These are phyloP conservation scores for Xyrichtys novacula DNA, from an alignment of 2,797 vertebrate species.

Conservation along the genomic window DNA sequence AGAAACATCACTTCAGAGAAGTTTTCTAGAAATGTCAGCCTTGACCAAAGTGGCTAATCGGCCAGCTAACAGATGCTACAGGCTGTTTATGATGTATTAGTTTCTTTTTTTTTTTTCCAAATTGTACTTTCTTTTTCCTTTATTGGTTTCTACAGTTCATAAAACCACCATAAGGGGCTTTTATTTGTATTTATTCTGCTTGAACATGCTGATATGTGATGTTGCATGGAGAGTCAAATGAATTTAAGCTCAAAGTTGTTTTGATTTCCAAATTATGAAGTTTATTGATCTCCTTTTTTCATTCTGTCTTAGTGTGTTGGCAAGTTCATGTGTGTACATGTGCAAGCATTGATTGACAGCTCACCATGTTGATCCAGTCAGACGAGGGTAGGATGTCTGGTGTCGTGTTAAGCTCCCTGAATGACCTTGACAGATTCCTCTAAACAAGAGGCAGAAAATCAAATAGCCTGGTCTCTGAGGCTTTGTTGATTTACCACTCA, in stretches of 20 bases:
- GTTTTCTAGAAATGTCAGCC: no score
- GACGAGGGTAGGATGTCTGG: not conserved
- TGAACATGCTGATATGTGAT: no score
- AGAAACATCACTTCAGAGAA: not conserved
- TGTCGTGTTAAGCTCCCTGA: not conserved
- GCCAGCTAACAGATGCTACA: no score
- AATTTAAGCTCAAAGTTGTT: no score
- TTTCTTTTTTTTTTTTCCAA: no score
- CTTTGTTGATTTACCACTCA: no score
- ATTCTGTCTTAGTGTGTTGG: not conserved
- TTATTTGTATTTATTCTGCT: no score
- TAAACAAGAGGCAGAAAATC: not conserved
- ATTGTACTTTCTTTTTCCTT: not conserved
- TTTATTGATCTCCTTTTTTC: not conserved
- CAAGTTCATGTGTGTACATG: not conserved
- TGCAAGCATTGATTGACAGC: not conserved
- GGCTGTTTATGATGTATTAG: not conserved
- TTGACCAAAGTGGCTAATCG: no score
- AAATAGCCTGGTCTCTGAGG: no score
- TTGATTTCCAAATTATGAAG: no score
- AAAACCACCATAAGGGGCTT: no score
- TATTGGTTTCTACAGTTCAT: not conserved
- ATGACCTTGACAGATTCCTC: not conserved
- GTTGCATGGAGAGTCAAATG: no score
- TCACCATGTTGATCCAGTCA: not conserved